Evolutionary conservation across 2,113 vertebrate genomes (phyloP).

Genomic region (Setophaga kirtlandii): DNA sequence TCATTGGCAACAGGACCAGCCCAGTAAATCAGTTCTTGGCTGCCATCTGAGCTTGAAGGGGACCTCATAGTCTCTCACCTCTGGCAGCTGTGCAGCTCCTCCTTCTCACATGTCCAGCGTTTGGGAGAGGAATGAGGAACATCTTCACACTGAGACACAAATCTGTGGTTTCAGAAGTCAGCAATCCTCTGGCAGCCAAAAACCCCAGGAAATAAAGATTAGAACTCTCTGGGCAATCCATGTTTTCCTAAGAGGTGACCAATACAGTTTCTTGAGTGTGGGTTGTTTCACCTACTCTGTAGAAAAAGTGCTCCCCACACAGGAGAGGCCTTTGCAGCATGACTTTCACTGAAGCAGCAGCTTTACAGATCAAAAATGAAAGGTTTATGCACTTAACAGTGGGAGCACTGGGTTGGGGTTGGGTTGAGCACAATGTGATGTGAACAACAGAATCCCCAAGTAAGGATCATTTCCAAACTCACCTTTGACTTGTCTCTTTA

Average conservation of each 20-base stretch:
- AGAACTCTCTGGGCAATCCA: not conserved
- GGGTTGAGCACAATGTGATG: not conserved
- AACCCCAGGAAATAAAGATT: not conserved
- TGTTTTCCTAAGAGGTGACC: not conserved
- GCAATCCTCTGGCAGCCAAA: not conserved
- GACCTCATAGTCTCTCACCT: not conserved
- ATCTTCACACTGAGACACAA: not conserved
- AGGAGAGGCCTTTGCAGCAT: not conserved
- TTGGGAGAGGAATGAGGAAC: not conserved
- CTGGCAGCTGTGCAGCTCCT: not conserved
- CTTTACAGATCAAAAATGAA: not conserved
- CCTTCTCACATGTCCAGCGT: not conserved
- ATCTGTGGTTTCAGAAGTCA: not conserved
- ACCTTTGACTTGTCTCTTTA: not conserved
- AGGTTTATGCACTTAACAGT: not conserved
- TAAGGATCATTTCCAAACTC: not conserved
- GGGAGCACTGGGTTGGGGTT: not conserved
- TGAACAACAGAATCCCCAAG: not conserved
- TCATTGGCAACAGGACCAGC: constrained; percentile 10
- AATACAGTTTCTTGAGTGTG: not conserved
- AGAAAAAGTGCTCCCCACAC: not conserved
- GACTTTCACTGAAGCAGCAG: not conserved
- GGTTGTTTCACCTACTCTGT: not conserved
- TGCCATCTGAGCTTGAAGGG: constrained; percentile 2
- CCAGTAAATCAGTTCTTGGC: constrained; percentile 50